These are phyloP conservation scores for Gobionotothen gibberifrons DNA, from an alignment of 2,797 vertebrate species.

Conservation along the genomic window DNA sequence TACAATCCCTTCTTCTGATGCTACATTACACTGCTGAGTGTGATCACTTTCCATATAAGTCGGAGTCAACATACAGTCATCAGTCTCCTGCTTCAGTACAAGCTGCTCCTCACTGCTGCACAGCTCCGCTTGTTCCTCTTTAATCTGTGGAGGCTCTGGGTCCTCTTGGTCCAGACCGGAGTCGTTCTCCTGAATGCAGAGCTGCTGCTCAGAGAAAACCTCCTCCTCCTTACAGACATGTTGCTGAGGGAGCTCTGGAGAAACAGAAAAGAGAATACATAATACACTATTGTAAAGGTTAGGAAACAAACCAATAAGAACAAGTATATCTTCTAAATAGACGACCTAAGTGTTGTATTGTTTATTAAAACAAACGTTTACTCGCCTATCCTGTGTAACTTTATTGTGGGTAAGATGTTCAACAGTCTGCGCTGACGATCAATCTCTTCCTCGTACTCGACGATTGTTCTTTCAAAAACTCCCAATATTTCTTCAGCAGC, in stretches of 20 bases:
- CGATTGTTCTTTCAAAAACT: conserved; percentile 37
- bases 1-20: not conserved
- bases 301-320: not conserved
- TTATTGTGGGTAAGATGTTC: conserved; percentile 13
- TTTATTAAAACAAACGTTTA: not conserved
- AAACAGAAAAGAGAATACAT: not conserved
- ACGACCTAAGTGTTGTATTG: too few relatives aligned
- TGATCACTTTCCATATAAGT: not conserved
- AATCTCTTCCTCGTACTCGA: conserved; percentile 36
- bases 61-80: not conserved
- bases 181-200: not conserved
- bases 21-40: not conserved
- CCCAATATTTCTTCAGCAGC: conserved; percentile 54
- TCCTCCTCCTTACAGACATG: conserved; percentile 6
- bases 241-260: conserved; percentile 16
- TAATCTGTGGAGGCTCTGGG: too few relatives aligned
- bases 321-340: too few relatives aligned
- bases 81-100: too few relatives aligned
- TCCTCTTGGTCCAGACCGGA: too few relatives aligned
- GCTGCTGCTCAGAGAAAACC: conserved; percentile 18
- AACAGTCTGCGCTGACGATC: conserved; percentile 36
- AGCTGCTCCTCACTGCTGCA: too few relatives aligned
- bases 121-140: too few relatives aligned
- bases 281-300: not conserved
- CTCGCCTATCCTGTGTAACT: conserved; percentile 23